A percentile compares a stretch with the other conserved stretches of the same genome.
Conservation (phyloP, 2,888 invertebrate genomes). For the Falcaria lacertinaria region DNA sequence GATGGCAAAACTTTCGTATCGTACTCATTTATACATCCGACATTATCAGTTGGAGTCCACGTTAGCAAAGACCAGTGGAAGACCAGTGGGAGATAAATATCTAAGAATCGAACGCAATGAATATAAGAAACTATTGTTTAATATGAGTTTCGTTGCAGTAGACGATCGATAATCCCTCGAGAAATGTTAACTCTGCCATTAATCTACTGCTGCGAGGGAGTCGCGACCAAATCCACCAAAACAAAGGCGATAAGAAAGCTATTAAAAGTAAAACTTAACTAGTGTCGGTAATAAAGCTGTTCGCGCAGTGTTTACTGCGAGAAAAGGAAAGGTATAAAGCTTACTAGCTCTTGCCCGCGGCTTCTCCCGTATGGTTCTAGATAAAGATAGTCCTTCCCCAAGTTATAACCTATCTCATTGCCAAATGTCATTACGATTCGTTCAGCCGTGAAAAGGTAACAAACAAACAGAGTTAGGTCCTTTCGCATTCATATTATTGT, state of each 20-base stretch:
- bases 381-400: too few relatives aligned
- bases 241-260: conserved; percentile 25
- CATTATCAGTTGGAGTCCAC: conserved; percentile 55
- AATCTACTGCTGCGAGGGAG: conserved; percentile 26
- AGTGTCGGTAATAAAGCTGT: neutral
- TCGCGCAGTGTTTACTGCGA: neutral
- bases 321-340: too few relatives aligned
- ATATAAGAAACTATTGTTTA: conserved; percentile 15
- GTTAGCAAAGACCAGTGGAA: conserved; percentile 38
- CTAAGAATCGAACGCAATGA: conserved; percentile 17
- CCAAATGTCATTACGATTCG: too few relatives aligned
- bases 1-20: conserved; percentile 69
- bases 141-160: conserved; percentile 11
- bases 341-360: too few relatives aligned
- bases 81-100: conserved; percentile 51
- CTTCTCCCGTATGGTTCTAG: too few relatives aligned
- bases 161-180: conserved; percentile 17
- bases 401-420: too few relatives aligned
- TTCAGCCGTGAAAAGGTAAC: too few relatives aligned
- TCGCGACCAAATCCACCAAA: conserved; percentile 10
- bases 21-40: conserved; percentile 60
- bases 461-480: too few relatives aligned
- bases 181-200: conserved; percentile 34
- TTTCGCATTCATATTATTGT: too few relatives aligned
- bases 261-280: conserved; percentile 15